Evolutionary conservation across 2,888 invertebrate species (phyloP), one percentile per base, ranked within the genome.

Genomic region (Rhagonycha lutea): DNA sequence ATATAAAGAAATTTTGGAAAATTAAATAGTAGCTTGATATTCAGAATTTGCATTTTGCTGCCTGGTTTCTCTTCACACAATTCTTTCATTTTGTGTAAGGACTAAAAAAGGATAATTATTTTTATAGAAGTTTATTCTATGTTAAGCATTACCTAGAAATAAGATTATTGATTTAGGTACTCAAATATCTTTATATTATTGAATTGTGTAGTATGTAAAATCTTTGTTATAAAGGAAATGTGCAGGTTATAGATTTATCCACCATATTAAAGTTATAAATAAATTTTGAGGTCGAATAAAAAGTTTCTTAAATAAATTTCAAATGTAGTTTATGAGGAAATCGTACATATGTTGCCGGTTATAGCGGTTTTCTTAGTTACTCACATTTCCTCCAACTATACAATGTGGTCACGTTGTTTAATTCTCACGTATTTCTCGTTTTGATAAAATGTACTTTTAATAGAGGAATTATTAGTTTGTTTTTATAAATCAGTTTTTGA

Each of bases 331-430:
- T 77, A 77, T 74, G 68, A 29, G 78, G 79, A 77, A 75, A 61
- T 71, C 78, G 77, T 80, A 80, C 81, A 81, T 80, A 80, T 80
- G 81, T 79, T 78, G 79, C 73, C 75, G 71, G 77, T 80, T 79
- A 80, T 80, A 78, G 75, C 70, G 73, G 74, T 61, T 65, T 69
- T 72, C 72, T 75, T 70, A 76, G 76, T 76, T 78, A 77, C 80
- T 79, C 77, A 80, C 63, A 65, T 24, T 65, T 80, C 70, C 74
- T 69, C 62, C 78, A 73, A 72, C 65, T 69, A 74, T 77, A 78
- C 80, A 77, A 75, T 70, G 76, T 71, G 80, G 80, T 81, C 81
- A 80, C 81, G 81, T 81, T 80, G 80, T 79, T 77, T 80, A 68
- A 69, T 69, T 79, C 79, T 79, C 79, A 79, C 79, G 79, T 47